phyloP scores from a whole-genome alignment of 2,113 vertebrate species.

The Dicentrarchus labrax region DNA sequence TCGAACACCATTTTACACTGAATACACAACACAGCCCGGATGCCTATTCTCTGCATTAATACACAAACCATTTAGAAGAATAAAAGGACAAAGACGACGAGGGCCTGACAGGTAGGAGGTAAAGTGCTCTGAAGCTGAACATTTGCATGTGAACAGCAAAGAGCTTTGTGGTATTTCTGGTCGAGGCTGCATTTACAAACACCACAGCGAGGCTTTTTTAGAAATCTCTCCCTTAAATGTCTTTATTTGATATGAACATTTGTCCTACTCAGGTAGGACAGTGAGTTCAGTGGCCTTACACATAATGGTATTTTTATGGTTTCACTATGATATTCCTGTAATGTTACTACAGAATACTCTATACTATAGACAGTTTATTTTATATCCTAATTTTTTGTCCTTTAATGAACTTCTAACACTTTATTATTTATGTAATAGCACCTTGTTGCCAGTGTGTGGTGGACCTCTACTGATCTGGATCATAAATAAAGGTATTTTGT shows the following conservation, averaged over 20 bases:
- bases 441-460: neutral
- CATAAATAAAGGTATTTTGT: neutral
- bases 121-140: conserved; percentile 54
- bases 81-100: conserved; percentile 32
- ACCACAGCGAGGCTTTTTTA: neutral
- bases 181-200: conserved; percentile 7
- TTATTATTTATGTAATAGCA: no score
- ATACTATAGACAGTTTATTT: no score
- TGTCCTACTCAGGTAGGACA: neutral
- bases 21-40: conserved; percentile 67
- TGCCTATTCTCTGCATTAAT: conserved; percentile 55
- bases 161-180: conserved; percentile 1
- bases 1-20: neutral
- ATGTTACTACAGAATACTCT: neutral
- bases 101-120: conserved; percentile 49
- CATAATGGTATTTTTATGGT: neutral
- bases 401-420: no score
- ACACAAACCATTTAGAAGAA: conserved; percentile 45
- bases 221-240: neutral
- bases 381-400: neutral
- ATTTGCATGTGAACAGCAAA: conserved; percentile 69
- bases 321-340: neutral
- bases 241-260: neutral
- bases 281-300: neutral
- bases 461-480: no score